These are phyloP conservation scores for Tholera decimalis DNA, from an alignment of 2,888 invertebrate species.

Conservation along the genomic window DNA sequence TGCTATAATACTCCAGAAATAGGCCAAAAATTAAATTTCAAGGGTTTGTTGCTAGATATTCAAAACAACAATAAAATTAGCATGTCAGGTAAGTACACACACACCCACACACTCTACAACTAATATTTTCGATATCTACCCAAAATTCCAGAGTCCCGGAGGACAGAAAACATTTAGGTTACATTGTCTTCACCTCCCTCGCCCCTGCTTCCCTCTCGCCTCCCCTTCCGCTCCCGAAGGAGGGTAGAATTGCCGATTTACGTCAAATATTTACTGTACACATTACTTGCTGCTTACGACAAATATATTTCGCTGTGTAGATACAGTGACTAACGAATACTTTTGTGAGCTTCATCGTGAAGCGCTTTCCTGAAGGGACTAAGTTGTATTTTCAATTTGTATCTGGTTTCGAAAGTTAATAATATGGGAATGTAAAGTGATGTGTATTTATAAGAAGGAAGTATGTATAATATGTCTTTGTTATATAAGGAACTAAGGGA, in stretches of 20 bases:
- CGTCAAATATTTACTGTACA: slow-evolving; percentile 71
- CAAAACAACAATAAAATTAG: slow-evolving; percentile 13
- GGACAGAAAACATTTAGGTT: slow-evolving; percentile 57
- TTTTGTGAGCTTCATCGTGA: slow-evolving; percentile 10
- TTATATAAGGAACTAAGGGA: too few relatives aligned
- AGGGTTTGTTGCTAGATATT: too few relatives aligned
- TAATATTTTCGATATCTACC: slow-evolving; percentile 48
- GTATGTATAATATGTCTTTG: too few relatives aligned
- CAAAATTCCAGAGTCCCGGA: slow-evolving; percentile 37
- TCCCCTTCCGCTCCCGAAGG: slow-evolving; percentile 35
- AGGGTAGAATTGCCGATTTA: slow-evolving; percentile 59
- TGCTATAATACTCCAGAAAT: too few relatives aligned
- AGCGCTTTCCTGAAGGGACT: slow-evolving; percentile 10
- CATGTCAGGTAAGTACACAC: background rate
- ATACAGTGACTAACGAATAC: slow-evolving; percentile 21
- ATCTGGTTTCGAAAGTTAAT: background rate
- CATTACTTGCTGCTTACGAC: slow-evolving; percentile 70
- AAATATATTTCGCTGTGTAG: slow-evolving; percentile 62
- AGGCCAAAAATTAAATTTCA: background rate
- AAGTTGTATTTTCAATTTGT: slow-evolving; percentile 14
- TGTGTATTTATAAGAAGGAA: background rate
- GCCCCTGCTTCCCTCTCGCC: background rate
- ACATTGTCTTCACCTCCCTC: slow-evolving; percentile 59
- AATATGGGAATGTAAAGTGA: background rate
- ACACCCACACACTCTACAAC: slow-evolving; percentile 4